phyloP scores from a whole-genome alignment of 2,888 invertebrate genomes.

The Dryadula phaetusa region DNA sequence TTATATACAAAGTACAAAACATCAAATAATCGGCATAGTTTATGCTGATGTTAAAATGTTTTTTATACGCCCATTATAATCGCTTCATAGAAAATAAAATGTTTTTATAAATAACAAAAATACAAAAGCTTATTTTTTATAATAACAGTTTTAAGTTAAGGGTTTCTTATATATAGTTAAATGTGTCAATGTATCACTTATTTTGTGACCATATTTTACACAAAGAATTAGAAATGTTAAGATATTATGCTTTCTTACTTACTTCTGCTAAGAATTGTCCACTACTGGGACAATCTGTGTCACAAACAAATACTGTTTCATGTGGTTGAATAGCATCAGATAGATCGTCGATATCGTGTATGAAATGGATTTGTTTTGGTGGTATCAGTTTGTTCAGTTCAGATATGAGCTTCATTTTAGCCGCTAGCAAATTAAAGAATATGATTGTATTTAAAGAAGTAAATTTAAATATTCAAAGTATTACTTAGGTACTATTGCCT shows the following conservation, averaged over 20 bases:
- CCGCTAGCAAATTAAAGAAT: not conserved
- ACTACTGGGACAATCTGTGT: conserved; percentile 1
- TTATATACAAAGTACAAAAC: too few species aligned
- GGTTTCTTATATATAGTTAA: too few species aligned
- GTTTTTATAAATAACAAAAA: too few species aligned
- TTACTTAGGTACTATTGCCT: too few species aligned
- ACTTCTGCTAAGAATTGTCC: not conserved
- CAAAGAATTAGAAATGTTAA: not conserved
- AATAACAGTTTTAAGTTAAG: too few species aligned
- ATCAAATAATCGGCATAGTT: too few species aligned
- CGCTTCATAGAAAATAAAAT: too few species aligned
- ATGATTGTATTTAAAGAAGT: not conserved
- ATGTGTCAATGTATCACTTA: too few species aligned
- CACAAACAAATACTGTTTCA: not conserved
- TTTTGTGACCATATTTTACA: not conserved
- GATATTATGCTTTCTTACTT: not conserved
- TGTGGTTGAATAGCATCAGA: not conserved
- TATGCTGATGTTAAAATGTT: too few species aligned
- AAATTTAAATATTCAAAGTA: not conserved
- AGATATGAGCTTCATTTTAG: not conserved
- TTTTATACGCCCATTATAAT: too few species aligned
- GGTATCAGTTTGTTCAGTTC: not conserved
- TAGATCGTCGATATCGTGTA: not conserved
- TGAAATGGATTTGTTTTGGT: not conserved
- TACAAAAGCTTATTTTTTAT: too few species aligned